A percentile compares a stretch with the other conserved stretches of the same genome.
phyloP scores from a whole-genome alignment of 2,113 vertebrate genomes.

The Corvus hawaiiensis region DNA sequence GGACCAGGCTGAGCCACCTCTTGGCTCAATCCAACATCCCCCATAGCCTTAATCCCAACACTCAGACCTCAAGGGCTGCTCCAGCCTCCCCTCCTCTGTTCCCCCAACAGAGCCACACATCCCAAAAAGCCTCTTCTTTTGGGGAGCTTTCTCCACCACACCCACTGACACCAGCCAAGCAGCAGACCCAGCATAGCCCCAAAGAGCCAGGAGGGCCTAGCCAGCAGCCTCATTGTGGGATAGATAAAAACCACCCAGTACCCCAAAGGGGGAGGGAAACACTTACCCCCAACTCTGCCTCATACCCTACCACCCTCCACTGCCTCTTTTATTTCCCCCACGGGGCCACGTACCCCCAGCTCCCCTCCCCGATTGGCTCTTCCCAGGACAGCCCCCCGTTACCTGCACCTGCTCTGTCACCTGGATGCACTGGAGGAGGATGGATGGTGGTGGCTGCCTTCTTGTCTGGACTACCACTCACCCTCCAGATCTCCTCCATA shows the following conservation, averaged over 20 bases:
- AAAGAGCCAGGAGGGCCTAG: neutral
- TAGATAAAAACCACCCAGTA: fast-evolving
- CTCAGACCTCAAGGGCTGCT: neutral
- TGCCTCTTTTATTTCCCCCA: constrained; percentile 25
- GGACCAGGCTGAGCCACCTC: neutral
- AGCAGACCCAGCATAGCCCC: neutral
- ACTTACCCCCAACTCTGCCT: neutral
- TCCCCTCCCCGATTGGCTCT: neutral
- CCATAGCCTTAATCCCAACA: fast-evolving
- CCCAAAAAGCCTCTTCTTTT: neutral
- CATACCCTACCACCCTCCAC: fast-evolving
- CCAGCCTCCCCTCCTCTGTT: neutral
- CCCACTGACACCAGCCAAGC: fast-evolving
- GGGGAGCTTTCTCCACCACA: fast-evolving
- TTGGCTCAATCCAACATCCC: fast-evolving
- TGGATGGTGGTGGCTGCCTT: neutral
- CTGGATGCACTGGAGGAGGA: neutral
- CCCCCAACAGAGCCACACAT: neutral
- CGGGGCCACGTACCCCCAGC: fast-evolving
- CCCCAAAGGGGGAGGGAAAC: fast-evolving
- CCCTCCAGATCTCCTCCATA: fast-evolving
- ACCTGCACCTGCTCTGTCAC: neutral
- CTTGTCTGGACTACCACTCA: neutral
- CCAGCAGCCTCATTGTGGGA: fast-evolving
- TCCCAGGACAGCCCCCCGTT: neutral